Conservation (phyloP, 2,113 vertebrate genomes). For the Centropus bengalensis region DNA sequence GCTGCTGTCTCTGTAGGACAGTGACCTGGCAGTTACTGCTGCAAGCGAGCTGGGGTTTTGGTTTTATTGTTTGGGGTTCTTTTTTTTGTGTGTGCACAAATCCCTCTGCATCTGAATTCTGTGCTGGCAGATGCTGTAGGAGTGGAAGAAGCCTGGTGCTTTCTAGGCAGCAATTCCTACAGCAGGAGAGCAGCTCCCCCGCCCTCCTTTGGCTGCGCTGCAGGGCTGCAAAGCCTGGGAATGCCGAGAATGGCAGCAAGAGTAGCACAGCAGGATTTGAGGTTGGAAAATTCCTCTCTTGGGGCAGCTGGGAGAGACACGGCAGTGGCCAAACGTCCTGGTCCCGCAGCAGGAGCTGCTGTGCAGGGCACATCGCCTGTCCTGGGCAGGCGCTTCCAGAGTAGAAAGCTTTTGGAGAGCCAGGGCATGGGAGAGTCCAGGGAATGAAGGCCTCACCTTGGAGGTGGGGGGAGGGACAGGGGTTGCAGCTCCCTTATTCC, state of each 20-base stretch:
- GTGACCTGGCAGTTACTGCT: not conserved
- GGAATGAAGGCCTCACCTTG: no score
- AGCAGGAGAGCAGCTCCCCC: not conserved
- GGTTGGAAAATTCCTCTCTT: not conserved
- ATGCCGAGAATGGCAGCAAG: not conserved
- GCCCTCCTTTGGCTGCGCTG: fast-evolving
- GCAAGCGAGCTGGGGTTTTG: not conserved
- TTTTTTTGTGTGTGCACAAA: not conserved
- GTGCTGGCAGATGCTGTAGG: conserved; percentile 20
- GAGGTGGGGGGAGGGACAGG: no score
- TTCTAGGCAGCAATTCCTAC: not conserved
- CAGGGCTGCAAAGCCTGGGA: not conserved
- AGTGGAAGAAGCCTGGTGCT: not conserved
- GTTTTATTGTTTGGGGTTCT: not conserved
- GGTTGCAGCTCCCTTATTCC: no score
- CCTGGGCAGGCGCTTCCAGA: fast-evolving
- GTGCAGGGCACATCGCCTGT: fast-evolving
- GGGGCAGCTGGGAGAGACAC: no score
- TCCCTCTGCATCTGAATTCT: not conserved
- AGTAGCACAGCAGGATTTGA: fast-evolving
- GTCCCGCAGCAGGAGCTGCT: not conserved
- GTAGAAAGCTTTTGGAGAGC: fast-evolving
- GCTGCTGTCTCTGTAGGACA: not conserved
- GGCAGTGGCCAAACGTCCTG: fast-evolving
- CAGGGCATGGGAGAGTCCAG: fast-evolving